Evolutionary conservation across 2,888 invertebrate genomes (phyloP), one percentile per base, ranked within the genome.

Genomic region (Drosophila nigricruria): DNA sequence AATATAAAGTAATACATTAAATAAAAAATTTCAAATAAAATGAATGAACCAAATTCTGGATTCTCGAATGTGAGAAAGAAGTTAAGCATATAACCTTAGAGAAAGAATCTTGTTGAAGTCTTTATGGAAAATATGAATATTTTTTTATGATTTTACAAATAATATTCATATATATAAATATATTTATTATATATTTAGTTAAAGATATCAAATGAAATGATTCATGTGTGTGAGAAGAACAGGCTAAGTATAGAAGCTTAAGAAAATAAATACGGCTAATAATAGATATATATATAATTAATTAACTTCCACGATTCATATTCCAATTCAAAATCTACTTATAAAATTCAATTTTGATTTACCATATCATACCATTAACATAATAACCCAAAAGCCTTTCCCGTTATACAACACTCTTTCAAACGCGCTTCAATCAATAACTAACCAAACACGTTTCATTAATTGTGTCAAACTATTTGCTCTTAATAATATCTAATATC

Each of bases 391-490:
- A n/a, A 49, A 10, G 1, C 5, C 10, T 5, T 5, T 18, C 3
- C 3, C 0, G 16, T 45, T 8, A 4, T 16, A 1, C 16, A 16
- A 4, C 8, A n/a, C 10, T 5, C 18, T 52, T 32, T 52, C 2
- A 10, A 20, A 3, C 9, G n/a, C n/a, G 1, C 6, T 6, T 27
- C 9, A 54, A 3, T 30, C 18, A 9, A 40, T 53, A 4, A 14
- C 12, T 27, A n/a, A 12, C 1, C n/a, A 27, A 18, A 14, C 8
- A 40, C 8, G 18, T 14, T 56, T 32, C 10, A 27, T 18, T 54
- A 38, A 54, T 14, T 40, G 32, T 40, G 64, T 49, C 63, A 49
- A 49, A 27, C 20, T 9, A 42, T 56, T 20, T 38, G 66, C 43
- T 20, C 16, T 36, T 18, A 45, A 45, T 45, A 66, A 45, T 52